A percentile compares a stretch with the other conserved stretches of the same genome.
phyloP scores from a whole-genome alignment of 1,140 invertebrate species.

The Drosophila insularis region DNA sequence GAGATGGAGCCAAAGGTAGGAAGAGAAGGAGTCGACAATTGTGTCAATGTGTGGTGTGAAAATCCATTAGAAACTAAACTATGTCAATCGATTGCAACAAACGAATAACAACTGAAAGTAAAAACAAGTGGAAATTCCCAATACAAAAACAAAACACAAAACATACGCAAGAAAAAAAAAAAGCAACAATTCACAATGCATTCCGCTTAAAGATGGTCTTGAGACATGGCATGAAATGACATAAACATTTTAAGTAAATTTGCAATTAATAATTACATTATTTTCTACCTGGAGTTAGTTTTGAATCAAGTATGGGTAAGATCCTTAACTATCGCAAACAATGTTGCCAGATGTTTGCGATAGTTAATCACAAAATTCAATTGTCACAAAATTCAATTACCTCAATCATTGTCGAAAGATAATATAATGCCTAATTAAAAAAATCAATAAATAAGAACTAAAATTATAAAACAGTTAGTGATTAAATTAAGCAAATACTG shows the following conservation, averaged over 20 bases:
- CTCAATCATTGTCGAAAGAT: too few species aligned
- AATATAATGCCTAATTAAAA: too few species aligned
- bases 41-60: constrained; percentile 73
- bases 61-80: constrained; percentile 77
- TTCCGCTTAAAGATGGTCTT: background rate
- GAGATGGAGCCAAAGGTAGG: background rate
- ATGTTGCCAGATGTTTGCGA: too few species aligned
- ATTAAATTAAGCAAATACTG: too few species aligned
- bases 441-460: too few species aligned
- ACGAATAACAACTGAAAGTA: constrained; percentile 21
- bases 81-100: constrained; percentile 77
- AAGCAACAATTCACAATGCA: constrained; percentile 14
- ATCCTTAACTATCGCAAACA: too few species aligned
- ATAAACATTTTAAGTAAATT: background rate
- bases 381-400: too few species aligned
- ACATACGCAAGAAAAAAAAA: constrained; percentile 34
- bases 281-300: too few species aligned
- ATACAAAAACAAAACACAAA: constrained; percentile 11
- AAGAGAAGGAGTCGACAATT: constrained; percentile 27
- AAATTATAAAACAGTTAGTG: too few species aligned
- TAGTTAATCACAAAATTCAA: too few species aligned
- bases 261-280: too few species aligned
- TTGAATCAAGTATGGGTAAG: too few species aligned
- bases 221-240: background rate
- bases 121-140: constrained; percentile 9